Base-by-base conservation (phyloP, 2,888 invertebrate species). In the Pecten maximus region DNA sequence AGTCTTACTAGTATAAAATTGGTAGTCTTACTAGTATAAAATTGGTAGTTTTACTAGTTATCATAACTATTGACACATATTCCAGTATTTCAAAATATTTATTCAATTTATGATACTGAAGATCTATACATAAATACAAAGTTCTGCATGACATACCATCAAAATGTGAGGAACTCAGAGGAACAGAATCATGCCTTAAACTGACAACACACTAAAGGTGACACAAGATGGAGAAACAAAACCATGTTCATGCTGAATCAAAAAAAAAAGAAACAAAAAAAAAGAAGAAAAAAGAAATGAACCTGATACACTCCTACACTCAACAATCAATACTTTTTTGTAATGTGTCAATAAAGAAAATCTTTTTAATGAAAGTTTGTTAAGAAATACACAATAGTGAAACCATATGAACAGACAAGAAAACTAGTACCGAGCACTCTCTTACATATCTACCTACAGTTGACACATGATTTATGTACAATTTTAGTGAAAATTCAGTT, bases 41-140 rank as follows among this genome's bases (percentile, higher is more conserved):
- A n/a, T n/a, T n/a, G n/a, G n/a, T n/a, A n/a, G n/a, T n/a, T n/a
- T n/a, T n/a, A n/a, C n/a, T n/a, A n/a, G n/a, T n/a, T n/a, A n/a
- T n/a, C 44, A 74, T 10, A 74, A 74, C 12, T 12, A 74, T 74
- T 28, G 28, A 35, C 0, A 74, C 35, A 74, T 74, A 35, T 15
- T 74, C 74, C 74, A 74, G 74, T 74, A 74, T 74, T 74, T 74
- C 74, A 74, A 74, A 74, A 74, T 74, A 74, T 74, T 74, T 74
- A 74, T 74, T 74, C 35, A 35, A 35, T 74, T 74, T 74, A 28
- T 74, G 74, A 74, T 74, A 74, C 74, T 74, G 74, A 74, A 74
- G 74, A 74, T 16, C 74, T 74, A 74, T 74, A 74, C 74, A 74
- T 74, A 74, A 74, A 74, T 74, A 74, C 74, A 74, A 74, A 74